A percentile compares a stretch with the other conserved stretches of the same genome.
phyloP scores from a whole-genome alignment of 2,888 invertebrate species.

The Conomelus anceps region DNA sequence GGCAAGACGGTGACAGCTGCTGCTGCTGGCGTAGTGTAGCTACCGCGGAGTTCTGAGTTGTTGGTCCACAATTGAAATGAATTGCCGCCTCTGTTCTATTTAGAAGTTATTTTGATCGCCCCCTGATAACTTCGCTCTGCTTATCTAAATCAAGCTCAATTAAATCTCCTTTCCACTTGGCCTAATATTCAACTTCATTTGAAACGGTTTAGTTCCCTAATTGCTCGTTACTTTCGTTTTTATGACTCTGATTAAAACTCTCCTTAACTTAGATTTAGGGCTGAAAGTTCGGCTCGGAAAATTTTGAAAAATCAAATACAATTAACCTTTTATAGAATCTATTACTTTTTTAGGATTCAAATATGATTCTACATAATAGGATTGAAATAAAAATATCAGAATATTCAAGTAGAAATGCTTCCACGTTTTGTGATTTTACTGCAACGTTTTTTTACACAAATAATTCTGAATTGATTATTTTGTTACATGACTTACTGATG shows the following conservation, averaged over 20 bases:
- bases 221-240: neutral
- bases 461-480: too few species aligned
- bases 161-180: neutral
- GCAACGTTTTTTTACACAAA: too few species aligned
- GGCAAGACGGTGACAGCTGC: neutral
- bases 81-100: neutral
- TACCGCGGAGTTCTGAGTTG: neutral
- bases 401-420: too few species aligned
- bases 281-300: neutral
- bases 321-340: neutral
- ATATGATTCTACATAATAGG: too few species aligned
- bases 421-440: too few species aligned
- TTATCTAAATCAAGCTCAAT: neutral
- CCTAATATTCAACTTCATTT: neutral
- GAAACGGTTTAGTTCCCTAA: neutral
- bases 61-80: neutral
- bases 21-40: neutral
- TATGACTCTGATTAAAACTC: neutral
- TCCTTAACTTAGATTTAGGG: neutral
- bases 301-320: neutral
- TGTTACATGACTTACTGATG: too few species aligned
- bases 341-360: neutral
- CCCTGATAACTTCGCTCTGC: neutral
- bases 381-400: too few species aligned
- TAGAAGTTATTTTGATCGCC: neutral